Percentiles rank a stretch among this genome's conserved stretches.
Evolutionary conservation across 2,888 invertebrate species (phyloP).

Genomic region (Himalopsyche anomala): DNA sequence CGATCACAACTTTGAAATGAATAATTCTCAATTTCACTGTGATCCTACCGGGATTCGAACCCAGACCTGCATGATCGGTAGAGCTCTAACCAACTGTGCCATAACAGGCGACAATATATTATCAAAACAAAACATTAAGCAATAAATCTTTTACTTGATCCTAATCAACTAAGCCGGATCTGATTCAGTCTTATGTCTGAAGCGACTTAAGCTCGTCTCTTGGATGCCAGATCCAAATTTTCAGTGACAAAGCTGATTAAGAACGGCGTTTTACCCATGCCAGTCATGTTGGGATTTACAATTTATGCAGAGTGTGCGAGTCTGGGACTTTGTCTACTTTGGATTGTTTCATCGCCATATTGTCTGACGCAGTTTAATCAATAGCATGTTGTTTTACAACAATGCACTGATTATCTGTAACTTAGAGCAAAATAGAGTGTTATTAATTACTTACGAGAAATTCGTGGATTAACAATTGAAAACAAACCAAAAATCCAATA

Average conservation of each 20-base stretch:
- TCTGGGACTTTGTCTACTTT: background rate
- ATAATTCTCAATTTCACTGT: too few relatives aligned
- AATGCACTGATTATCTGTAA: background rate
- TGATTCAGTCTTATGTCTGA: background rate
- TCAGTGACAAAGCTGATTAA: constrained; percentile 31
- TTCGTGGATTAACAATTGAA: too few relatives aligned
- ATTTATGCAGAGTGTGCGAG: background rate
- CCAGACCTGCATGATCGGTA: too few relatives aligned
- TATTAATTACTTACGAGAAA: too few relatives aligned
- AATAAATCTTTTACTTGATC: background rate
- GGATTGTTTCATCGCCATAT: background rate
- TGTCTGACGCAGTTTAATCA: background rate
- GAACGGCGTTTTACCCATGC: background rate
- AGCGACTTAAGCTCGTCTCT: background rate
- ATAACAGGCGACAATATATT: too few relatives aligned
- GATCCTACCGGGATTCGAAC: too few relatives aligned
- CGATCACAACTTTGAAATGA: too few relatives aligned
- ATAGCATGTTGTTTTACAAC: background rate
- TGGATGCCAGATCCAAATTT: background rate
- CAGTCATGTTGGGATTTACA: background rate
- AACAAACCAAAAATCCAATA: too few relatives aligned
- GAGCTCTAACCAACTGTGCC: too few relatives aligned
- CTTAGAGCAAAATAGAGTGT: too few relatives aligned
- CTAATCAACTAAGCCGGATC: background rate
- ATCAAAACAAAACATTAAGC: too few relatives aligned